phyloP scores from a whole-genome alignment of 2,113 vertebrate genomes.

The Thunnus thynnus region DNA sequence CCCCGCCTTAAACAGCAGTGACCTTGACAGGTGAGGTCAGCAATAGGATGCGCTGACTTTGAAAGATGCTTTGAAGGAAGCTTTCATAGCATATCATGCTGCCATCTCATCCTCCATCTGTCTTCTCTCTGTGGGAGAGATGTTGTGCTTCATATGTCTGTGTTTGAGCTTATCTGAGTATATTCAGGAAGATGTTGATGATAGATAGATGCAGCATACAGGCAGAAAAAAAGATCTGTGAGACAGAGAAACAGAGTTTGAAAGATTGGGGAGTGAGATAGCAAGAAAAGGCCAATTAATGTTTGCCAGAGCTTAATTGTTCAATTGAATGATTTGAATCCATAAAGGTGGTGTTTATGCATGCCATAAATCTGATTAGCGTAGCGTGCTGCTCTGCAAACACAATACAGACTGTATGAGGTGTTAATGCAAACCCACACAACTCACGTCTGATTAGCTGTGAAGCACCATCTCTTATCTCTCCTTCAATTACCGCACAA shows the following conservation, averaged over 20 bases:
- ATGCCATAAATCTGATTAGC: constrained; percentile 78
- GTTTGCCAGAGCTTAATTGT: constrained; percentile 72
- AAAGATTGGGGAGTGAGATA: neutral
- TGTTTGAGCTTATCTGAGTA: constrained; percentile 3
- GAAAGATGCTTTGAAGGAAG: constrained; percentile 43
- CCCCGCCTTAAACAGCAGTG: constrained; percentile 37
- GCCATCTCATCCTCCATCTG: constrained; percentile 7
- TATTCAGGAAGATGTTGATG: constrained; percentile 2
- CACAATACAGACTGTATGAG: constrained; percentile 41
- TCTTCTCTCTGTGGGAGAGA: constrained; percentile 6
- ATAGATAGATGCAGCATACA: neutral
- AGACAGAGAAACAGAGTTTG: neutral
- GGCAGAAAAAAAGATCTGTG: neutral
- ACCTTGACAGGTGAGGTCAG: constrained; percentile 64
- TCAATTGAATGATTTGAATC: constrained; percentile 68
- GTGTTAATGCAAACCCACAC: constrained; percentile 65
- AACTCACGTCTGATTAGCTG: constrained; percentile 65
- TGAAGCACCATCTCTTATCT: constrained; percentile 52
- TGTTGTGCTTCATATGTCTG: neutral
- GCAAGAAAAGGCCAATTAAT: constrained; percentile 44
- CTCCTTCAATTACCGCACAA: constrained; percentile 52
- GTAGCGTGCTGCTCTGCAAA: constrained; percentile 41
- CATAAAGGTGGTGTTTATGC: constrained; percentile 71
- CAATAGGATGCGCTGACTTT: constrained; percentile 43
- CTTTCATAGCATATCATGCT: constrained; percentile 34